Base-by-base conservation (phyloP, 2,113 vertebrate genomes). In the Vombatus ursinus region DNA sequence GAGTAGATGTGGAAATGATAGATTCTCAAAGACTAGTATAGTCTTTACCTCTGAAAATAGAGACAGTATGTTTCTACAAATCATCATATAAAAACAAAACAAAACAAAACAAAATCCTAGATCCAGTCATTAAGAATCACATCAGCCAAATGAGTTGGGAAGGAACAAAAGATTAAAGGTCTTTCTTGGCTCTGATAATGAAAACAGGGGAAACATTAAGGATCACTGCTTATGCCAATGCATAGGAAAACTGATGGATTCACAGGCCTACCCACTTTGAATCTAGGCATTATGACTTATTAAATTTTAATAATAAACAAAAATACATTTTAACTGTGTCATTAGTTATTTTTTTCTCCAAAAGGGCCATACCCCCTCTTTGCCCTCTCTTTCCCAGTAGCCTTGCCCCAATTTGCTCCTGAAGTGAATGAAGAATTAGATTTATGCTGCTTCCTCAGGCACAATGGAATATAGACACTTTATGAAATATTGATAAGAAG, bases 371-470 rank as follows among this genome's bases (percentile, higher is more conserved):
- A 89, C 31, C 51, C 52, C 23, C 12, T 31, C 37, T 47, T 48
- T 84, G n/a, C 22, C 77, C 14, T 90, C 4, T 51, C 28, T 28
- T 94, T 93, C 92, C 50, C 48, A 90, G 19, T 84, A 93, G 50
- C 12, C 48, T 50, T 61, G 61, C n/a, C 94, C 3, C 48, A 47
- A 0, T 94, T 61, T 90, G 0, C 31, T 91, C 22, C 28, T 90
- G 25, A 95, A 28, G 49, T 37, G 93, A 95, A 95, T 48, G 48
- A 91, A 96, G 95, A 90, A 90, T 53, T 90, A 92, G 37, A 94
- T 94, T 68, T 14, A 52, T 89, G 16, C 48, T 94, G 31, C 49
- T 92, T 96, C 91, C 26, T 92, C 19, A 93, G 28, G 23, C 19
- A 50, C 52, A 89, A 10, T 48, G 52, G 31, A 61, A 94, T 37